A percentile compares a stretch with the other conserved stretches of the same genome.
Evolutionary conservation across 1,140 invertebrate species (phyloP).

Genomic region (Carposina sasakii): DNA sequence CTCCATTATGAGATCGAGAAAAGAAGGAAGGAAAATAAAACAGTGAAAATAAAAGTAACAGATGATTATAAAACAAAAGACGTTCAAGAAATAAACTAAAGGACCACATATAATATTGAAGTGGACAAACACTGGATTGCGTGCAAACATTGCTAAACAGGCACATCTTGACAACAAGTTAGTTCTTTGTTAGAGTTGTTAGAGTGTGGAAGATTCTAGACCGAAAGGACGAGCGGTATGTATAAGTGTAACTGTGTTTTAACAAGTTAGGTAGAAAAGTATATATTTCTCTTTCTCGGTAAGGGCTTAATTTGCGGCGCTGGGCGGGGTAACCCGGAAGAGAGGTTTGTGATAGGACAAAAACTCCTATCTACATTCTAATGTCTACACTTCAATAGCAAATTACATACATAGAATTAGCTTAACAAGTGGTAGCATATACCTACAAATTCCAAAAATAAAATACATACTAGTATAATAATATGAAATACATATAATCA

Average conservation of each 20-base stretch:
- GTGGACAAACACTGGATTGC: slow-evolving; percentile 62
- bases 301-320: slow-evolving; percentile 57
- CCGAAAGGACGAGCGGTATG: slow-evolving; percentile 40
- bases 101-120: slow-evolving; percentile 68
- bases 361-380: slow-evolving; percentile 51
- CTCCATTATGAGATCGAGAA: too few species aligned
- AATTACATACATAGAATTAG: slow-evolving; percentile 27
- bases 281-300: too few species aligned
- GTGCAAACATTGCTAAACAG: slow-evolving; percentile 68
- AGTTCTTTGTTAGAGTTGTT: slow-evolving; percentile 36
- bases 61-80: slow-evolving; percentile 53
- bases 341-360: slow-evolving; percentile 37
- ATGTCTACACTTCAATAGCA: slow-evolving; percentile 61
- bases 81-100: slow-evolving; percentile 50
- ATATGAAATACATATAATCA: too few species aligned
- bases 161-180: slow-evolving; percentile 48
- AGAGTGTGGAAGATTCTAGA: slow-evolving; percentile 43
- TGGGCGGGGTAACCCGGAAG: slow-evolving; percentile 64
- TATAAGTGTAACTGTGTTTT: slow-evolving; percentile 46
- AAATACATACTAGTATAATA: too few species aligned
- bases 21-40: slow-evolving; percentile 25
- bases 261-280: too few species aligned
- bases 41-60: slow-evolving; percentile 41
- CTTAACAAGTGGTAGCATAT: too few species aligned
- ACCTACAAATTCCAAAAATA: slow-evolving; percentile 2